phyloP scores from a whole-genome alignment of 2,888 invertebrate species.

The Andrena trimmerana region DNA sequence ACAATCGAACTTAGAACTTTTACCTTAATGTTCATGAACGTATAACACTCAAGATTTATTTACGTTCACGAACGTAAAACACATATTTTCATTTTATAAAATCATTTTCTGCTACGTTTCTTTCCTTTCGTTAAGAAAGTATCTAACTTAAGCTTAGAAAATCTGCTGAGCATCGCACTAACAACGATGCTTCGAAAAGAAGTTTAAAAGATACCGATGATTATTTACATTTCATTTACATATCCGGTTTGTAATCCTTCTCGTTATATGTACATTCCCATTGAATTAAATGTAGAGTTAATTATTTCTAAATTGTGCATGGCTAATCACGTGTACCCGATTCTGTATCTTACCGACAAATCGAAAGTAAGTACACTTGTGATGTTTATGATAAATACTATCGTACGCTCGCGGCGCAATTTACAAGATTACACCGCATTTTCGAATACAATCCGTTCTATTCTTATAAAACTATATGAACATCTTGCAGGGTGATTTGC shows the following conservation, averaged over 20 bases:
- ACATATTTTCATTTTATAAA: constrained; percentile 27
- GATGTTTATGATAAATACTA: constrained; percentile 27
- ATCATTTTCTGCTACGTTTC: constrained; percentile 3
- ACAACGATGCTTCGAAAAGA: constrained; percentile 11
- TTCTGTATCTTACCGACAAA: constrained; percentile 27
- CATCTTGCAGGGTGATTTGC: constrained; percentile 42
- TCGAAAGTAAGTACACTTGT: constrained; percentile 17
- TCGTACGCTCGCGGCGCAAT: constrained; percentile 8
- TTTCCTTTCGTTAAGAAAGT: constrained; percentile 12
- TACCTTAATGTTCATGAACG: background rate
- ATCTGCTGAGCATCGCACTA: constrained; percentile 1
- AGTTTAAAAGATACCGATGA: constrained; percentile 13
- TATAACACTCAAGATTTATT: background rate
- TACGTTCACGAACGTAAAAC: constrained; percentile 3
- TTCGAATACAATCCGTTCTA: constrained; percentile 24
- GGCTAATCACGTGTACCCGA: constrained; percentile 30
- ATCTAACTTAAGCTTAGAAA: constrained; percentile 22
- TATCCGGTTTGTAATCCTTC: constrained; percentile 16
- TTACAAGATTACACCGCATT: constrained; percentile 7
- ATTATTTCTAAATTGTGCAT: constrained; percentile 59
- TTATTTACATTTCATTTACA: constrained; percentile 59
- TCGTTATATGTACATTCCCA: constrained; percentile 35
- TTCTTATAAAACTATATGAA: constrained; percentile 62
- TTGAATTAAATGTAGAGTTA: constrained; percentile 16
- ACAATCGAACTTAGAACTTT: constrained; percentile 18